Conservation (phyloP, 2,888 invertebrate genomes). For the Dryomyza anilis region DNA sequence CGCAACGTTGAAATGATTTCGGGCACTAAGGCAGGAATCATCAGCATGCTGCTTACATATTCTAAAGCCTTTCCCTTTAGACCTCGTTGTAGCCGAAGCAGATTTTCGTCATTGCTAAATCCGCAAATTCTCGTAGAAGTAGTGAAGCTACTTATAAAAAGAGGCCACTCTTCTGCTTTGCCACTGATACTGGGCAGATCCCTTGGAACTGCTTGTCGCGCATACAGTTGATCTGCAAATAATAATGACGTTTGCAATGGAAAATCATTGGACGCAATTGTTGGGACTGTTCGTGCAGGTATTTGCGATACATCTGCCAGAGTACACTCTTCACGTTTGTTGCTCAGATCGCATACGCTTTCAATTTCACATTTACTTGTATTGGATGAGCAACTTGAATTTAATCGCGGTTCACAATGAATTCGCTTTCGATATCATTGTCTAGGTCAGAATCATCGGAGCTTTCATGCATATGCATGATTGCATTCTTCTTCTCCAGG, state of each 20-base stretch:
- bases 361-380: neutral
- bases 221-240: neutral
- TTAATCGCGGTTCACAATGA: neutral
- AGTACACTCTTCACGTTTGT: neutral
- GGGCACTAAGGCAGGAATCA: neutral
- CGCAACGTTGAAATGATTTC: neutral
- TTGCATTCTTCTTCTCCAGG: neutral
- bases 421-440: neutral
- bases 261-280: too few species aligned
- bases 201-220: neutral
- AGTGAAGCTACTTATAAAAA: neutral
- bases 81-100: neutral
- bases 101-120: neutral
- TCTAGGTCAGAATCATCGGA: neutral
- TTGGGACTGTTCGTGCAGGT: conserved; percentile 18
- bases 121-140: neutral
- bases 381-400: neutral
- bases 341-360: neutral
- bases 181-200: conserved; percentile 1
- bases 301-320: neutral
- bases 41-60: neutral
- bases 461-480: neutral
- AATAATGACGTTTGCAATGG: too few species aligned
- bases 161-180: conserved; percentile 1
- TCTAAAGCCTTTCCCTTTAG: neutral